A percentile compares a stretch with the other conserved stretches of the same genome.
phyloP scores from a whole-genome alignment of 2,797 vertebrate genomes.

The Cheirogaleus major region DNA sequence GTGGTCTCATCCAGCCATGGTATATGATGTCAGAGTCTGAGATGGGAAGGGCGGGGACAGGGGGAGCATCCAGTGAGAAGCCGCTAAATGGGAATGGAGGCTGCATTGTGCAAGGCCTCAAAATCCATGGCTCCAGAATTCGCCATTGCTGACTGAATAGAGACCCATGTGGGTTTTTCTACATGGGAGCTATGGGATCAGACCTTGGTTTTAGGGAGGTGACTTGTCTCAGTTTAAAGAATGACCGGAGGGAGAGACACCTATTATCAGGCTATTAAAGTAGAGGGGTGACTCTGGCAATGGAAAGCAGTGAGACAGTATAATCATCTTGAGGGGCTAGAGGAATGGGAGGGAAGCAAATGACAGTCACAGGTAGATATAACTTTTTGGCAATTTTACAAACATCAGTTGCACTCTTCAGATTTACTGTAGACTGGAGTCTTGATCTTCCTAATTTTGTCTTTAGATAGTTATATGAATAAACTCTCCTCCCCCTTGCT shows the following conservation, averaged over 20 bases:
- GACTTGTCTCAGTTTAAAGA: not conserved
- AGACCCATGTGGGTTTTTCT: not conserved
- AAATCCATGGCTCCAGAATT: not conserved
- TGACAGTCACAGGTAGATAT: not conserved
- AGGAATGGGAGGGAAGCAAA: not conserved
- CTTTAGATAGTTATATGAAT: not conserved
- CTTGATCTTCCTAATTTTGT: not conserved
- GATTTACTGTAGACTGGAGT: not conserved
- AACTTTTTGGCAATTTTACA: not conserved
- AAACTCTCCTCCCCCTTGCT: not conserved
- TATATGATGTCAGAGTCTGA: not conserved
- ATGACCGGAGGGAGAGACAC: not conserved
- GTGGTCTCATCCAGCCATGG: not conserved
- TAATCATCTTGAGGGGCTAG: not conserved
- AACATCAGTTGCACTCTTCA: not conserved
- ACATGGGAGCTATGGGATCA: not conserved
- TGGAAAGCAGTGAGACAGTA: not conserved
- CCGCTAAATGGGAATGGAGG: not conserved
- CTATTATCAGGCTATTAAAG: not conserved
- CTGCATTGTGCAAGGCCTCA: not conserved
- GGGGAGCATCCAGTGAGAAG: not conserved
- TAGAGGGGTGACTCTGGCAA: not conserved
- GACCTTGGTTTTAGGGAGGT: not conserved
- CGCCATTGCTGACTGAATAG: not conserved
- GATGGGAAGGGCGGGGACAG: accelerated